Evolutionary conservation across 2,113 vertebrate genomes (phyloP).

Genomic region (Anarhynchus alexandrinus): DNA sequence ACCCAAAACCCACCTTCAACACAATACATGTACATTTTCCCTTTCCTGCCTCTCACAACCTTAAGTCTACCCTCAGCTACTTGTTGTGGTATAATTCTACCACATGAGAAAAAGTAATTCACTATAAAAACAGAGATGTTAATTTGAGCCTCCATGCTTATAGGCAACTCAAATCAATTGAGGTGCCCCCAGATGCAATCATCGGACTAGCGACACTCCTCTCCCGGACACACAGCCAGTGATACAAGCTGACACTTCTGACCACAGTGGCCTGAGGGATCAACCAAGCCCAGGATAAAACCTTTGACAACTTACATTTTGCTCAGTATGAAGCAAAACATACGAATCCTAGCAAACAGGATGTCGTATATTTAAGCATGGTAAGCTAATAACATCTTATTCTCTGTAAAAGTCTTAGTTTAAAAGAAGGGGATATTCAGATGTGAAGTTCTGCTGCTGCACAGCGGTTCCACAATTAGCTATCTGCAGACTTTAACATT

Average conservation of each 20-base stretch:
- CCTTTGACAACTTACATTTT: background rate
- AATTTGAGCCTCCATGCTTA: background rate
- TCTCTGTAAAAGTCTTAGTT: background rate
- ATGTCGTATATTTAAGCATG: accelerated
- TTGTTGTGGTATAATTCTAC: background rate
- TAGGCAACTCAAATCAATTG: background rate
- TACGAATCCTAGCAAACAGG: background rate
- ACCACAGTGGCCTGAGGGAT: background rate
- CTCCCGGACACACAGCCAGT: accelerated
- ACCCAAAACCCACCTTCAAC: background rate
- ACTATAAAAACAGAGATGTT: background rate
- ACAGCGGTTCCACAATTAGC: background rate
- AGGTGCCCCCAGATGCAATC: background rate
- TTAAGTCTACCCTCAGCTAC: background rate
- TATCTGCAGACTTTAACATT: background rate
- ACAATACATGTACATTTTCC: background rate
- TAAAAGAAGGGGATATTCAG: background rate
- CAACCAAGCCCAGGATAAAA: background rate
- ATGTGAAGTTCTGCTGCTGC: background rate
- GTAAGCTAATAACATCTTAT: background rate
- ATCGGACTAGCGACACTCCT: background rate
- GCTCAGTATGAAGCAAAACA: background rate
- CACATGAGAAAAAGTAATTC: background rate
- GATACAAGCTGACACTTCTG: background rate
- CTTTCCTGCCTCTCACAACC: background rate